Conservation (phyloP, 1,140 invertebrate species). For the Bombus waltoni region DNA sequence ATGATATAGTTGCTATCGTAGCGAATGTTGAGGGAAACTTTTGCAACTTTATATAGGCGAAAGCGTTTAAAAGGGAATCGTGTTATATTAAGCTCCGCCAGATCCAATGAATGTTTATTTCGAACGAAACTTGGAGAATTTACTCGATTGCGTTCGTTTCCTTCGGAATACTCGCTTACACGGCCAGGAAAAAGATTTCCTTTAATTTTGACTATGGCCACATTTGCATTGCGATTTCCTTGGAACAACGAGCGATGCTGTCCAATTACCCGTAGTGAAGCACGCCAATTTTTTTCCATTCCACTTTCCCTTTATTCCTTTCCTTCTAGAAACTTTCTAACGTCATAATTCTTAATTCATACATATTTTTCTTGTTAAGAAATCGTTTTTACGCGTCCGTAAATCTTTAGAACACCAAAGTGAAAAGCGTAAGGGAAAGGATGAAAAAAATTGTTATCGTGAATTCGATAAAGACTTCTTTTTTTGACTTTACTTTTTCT, state of each 20-base stretch:
- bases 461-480: not conserved
- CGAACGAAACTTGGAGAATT: conserved; percentile 2
- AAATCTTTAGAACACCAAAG: too few species aligned
- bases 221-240: conserved; percentile 30
- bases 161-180: not conserved
- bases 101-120: conserved; percentile 33
- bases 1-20: too few species aligned
- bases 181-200: conserved; percentile 31
- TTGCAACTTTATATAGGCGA: not conserved
- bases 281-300: conserved; percentile 11
- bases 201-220: conserved; percentile 47
- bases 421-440: too few species aligned
- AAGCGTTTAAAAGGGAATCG: not conserved
- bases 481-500: not conserved
- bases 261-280: conserved; percentile 35
- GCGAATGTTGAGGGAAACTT: not conserved
- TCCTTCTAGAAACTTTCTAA: not conserved
- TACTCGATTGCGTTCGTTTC: not conserved
- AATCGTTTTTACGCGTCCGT: too few species aligned
- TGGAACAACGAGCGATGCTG: not conserved
- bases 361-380: too few species aligned
- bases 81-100: not conserved
- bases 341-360: not conserved
- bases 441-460: too few species aligned
- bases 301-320: too few species aligned